Percentiles rank a stretch among this genome's conserved stretches.
These are phyloP conservation scores for Tetrapedia diversipes DNA, from an alignment of 2,888 invertebrate genomes.

Conservation along the genomic window DNA sequence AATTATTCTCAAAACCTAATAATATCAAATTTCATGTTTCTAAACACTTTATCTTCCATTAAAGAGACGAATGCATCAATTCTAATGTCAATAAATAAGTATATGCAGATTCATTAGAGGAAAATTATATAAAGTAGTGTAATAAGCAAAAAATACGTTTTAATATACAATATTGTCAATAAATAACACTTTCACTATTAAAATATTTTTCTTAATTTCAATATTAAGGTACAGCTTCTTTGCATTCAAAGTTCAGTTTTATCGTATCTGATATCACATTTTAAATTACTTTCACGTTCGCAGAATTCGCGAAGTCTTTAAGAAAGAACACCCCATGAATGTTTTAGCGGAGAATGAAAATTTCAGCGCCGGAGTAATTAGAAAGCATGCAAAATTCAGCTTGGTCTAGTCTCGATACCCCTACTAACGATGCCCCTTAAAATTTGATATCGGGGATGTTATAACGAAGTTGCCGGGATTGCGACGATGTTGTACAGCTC, in stretches of 20 bases:
- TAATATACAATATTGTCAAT: too few species aligned
- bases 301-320: not conserved
- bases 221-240: not conserved
- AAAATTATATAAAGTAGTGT: too few species aligned
- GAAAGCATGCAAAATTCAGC: slow-evolving; percentile 22
- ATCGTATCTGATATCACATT: not conserved
- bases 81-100: too few species aligned
- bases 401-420: not conserved
- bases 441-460: slow-evolving; percentile 43
- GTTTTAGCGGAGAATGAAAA: slow-evolving; percentile 6
- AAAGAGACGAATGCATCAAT: too few species aligned
- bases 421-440: slow-evolving; percentile 17
- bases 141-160: too few species aligned
- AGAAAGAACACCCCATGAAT: not conserved
- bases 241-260: not conserved
- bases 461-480: slow-evolving; percentile 28
- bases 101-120: too few species aligned
- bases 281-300: not conserved
- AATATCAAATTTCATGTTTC: too few species aligned
- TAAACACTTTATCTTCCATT: too few species aligned
- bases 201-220: too few species aligned
- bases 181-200: too few species aligned
- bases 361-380: slow-evolving; percentile 17
- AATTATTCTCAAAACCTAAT: too few species aligned
- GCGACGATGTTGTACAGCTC: not conserved